Evolutionary conservation across 2,888 invertebrate species (phyloP), one percentile per base, ranked within the genome.

Genomic region (Dascillus cervinus): DNA sequence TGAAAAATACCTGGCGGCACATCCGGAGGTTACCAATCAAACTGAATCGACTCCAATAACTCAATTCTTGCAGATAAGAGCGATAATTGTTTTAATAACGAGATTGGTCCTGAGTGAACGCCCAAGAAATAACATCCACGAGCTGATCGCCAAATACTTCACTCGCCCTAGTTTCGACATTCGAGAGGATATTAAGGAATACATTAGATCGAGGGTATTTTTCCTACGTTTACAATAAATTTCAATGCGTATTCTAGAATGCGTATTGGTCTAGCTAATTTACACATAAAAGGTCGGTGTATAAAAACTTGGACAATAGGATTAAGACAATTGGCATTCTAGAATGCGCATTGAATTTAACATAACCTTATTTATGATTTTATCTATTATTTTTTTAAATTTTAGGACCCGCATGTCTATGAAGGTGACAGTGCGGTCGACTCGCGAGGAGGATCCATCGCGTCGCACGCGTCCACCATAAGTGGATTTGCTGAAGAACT

Each of bases 11-110:
- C 44, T 64, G 13, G 52, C 49, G 3, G 37, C 22, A 3, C 57
- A 63, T 43, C 62, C 61, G 2, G 57, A 63, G 46, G 63, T 62
- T 49, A 35, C 9, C 22, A 14, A 9, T 22, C 2, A 3, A n/a
- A 4, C 11, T 8, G 3, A 11, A 24, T 12, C 6, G 9, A 15
- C 10, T 11, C 13, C 22, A 29, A 11, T 12, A 21, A 8, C 8
- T 22, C 10, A 4, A 2, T 11, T 11, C 15, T 34, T 32, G 3
- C 39, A 60, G 58, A 46, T 60, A 15, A 44, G 55, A 38, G 58
- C 52, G n/a, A 34, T 55, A 15, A 34, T 57, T 21, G 43, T 47
- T 8, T 32, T 58, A 14, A 41, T 57, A 9, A 30, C 49, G 9
- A 49, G 50, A 8, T 36, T 50, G 11, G 31, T 60, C 2, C 34